These are phyloP conservation scores for Agrotis segetum DNA, from an alignment of 2,888 invertebrate genomes.

Conservation along the genomic window DNA sequence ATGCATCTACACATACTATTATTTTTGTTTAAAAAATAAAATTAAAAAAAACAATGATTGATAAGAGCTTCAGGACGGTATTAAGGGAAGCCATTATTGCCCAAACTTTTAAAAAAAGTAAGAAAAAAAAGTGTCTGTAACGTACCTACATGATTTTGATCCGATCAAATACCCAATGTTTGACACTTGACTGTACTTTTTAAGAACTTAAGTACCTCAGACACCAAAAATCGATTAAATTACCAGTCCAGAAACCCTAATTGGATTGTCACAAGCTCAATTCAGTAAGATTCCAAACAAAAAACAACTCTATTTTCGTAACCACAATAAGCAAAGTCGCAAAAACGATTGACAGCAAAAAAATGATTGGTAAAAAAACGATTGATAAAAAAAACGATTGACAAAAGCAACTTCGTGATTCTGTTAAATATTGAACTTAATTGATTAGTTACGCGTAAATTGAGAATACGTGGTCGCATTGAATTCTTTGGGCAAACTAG, in stretches of 20 bases:
- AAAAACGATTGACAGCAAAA: conserved; percentile 38
- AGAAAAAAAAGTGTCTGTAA: too few species aligned
- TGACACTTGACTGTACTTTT: too few species aligned
- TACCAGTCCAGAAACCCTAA: conserved; percentile 25
- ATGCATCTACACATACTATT: too few species aligned
- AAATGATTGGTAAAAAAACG: conserved; percentile 10
- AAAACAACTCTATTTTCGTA: conserved; percentile 32
- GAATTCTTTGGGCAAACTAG: conserved; percentile 12
- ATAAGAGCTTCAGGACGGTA: too few species aligned
- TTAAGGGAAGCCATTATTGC: too few species aligned
- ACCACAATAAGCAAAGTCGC: conserved; percentile 16
- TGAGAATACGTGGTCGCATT: conserved; percentile 37
- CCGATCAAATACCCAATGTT: too few species aligned
- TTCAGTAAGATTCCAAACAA: conserved; percentile 21
- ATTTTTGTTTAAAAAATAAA: too few species aligned
- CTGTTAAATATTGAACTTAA: conserved; percentile 34
- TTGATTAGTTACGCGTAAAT: conserved; percentile 55
- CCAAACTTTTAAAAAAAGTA: too few species aligned
- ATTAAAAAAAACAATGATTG: too few species aligned
- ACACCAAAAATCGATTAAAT: conserved; percentile 25
- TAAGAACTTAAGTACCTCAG: too few species aligned
- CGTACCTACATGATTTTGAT: too few species aligned
- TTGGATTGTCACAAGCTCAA: conserved; percentile 39
- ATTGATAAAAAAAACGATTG: conserved; percentile 22
- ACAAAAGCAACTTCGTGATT: conserved; percentile 53